Percentiles rank a stretch among this genome's conserved stretches.
These are phyloP conservation scores for Erannis defoliaria DNA, from an alignment of 2,888 invertebrate genomes.

Conservation along the genomic window DNA sequence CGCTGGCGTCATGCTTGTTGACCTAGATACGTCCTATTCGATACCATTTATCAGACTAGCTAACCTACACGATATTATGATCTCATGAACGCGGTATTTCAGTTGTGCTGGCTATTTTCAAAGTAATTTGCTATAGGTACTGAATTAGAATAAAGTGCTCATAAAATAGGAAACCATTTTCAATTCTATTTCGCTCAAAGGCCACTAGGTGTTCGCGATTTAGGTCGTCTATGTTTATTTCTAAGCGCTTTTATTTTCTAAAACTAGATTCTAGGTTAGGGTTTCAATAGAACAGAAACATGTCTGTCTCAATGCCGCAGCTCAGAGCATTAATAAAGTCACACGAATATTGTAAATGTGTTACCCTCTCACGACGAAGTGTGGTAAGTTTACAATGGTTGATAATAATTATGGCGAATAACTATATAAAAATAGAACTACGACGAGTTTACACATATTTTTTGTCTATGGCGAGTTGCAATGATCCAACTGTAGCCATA, in stretches of 20 bases:
- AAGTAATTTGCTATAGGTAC: slow-evolving; percentile 51
- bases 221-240: slow-evolving; percentile 50
- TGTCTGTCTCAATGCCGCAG: slow-evolving; percentile 11
- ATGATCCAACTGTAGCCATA: too few relatives aligned
- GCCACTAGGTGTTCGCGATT: slow-evolving; percentile 49
- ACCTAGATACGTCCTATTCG: slow-evolving; percentile 80
- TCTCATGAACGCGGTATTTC: slow-evolving; percentile 65
- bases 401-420: too few relatives aligned
- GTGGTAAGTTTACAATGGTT: too few relatives aligned
- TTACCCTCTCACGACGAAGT: too few relatives aligned
- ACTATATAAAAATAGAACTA: too few relatives aligned
- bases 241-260: slow-evolving; percentile 23
- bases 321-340: slow-evolving; percentile 2
- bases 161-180: slow-evolving; percentile 54
- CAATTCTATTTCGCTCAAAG: slow-evolving; percentile 58
- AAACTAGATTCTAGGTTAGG: slow-evolving; percentile 20
- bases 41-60: slow-evolving; percentile 71
- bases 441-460: too few relatives aligned
- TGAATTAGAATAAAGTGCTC: slow-evolving; percentile 56
- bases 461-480: too few relatives aligned
- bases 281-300: slow-evolving; percentile 9
- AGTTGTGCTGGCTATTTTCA: slow-evolving; percentile 60
- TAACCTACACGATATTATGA: slow-evolving; percentile 65
- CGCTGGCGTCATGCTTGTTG: slow-evolving; percentile 81
- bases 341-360: not conserved